Base-by-base conservation (phyloP, 1,140 invertebrate genomes). In the Melipona quadrifasciata region DNA sequence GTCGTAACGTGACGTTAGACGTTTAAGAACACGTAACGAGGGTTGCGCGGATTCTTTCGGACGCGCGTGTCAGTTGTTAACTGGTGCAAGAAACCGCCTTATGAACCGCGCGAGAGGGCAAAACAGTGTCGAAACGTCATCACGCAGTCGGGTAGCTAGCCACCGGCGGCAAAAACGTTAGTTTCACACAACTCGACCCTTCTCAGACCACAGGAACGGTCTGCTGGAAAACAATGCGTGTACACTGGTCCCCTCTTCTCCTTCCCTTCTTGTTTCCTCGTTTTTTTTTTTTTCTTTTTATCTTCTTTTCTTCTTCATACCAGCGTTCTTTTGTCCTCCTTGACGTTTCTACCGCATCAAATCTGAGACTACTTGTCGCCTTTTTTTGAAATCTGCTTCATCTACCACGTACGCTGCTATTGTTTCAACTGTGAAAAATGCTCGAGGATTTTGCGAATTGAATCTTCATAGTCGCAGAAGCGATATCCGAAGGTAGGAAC, bases 171-270 rank as follows among this genome's bases (percentile, higher is more conserved):
- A 89, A 89, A 89, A 89, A 89, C 72, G 75, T 21, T 75, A 84
- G 80, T 89, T 89, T 89, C 73, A 86, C 85, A 80, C 64, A 74
- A 89, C 84, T 89, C 85, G 88, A 89, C 88, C 88, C 77, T 89
- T 84, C 85, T 89, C 88, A 81, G 78, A 78, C 58, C 74, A 47
- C 39, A 55, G 87, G 77, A 85, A 90, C 89, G 79, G 82, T 89
- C 84, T 79, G 77, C 67, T 34, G 64, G 80, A 83, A 86, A 91
- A 92, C 90, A 92, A 92, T 92, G 85, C 86, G 55, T 65, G 68
- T 74, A 31, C 75, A 16, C 31, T 82, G 71, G 78, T 84, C 76
- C 70, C 71, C 64, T 68, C 73, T 65, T 74, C 75, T 85, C 75
- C 72, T 61, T 81, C 65, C 34, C 74, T 12, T 67, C 65, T 12